phyloP scores from a whole-genome alignment of 2,113 vertebrate species.

The Corydoras maculifer region DNA sequence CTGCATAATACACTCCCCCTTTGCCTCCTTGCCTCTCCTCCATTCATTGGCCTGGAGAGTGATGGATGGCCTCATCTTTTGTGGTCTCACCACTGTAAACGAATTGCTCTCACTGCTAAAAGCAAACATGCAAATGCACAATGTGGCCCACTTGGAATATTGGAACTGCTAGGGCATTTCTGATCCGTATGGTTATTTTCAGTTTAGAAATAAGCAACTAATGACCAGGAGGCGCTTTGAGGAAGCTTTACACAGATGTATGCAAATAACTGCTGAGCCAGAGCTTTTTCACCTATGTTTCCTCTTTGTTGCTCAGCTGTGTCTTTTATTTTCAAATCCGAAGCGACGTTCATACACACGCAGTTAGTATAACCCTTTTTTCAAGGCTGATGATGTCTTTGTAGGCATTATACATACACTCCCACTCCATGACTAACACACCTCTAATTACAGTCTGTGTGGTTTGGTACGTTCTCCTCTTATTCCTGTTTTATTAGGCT shows the following conservation, averaged over 20 bases:
- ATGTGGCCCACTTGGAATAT: constrained; percentile 3
- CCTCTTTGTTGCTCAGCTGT: constrained; percentile 19
- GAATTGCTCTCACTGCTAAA: constrained; percentile 32
- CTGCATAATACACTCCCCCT: neutral
- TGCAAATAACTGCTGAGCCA: constrained; percentile 9
- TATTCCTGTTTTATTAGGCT: too few relatives aligned
- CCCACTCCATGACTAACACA: too few relatives aligned
- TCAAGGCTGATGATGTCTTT: too few relatives aligned
- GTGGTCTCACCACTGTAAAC: constrained; percentile 43
- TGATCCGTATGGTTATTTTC: constrained; percentile 9
- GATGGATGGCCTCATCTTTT: constrained; percentile 38
- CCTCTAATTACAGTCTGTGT: too few relatives aligned
- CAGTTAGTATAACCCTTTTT: too few relatives aligned
- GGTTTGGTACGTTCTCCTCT: too few relatives aligned
- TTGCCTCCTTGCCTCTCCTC: constrained; percentile 22
- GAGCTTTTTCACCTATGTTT: constrained; percentile 36
- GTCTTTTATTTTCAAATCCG: constrained; percentile 34
- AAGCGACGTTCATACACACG: too few relatives aligned
- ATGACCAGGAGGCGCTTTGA: neutral
- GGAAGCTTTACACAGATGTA: constrained; percentile 4
- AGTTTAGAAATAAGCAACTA: constrained; percentile 16
- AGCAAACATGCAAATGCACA: constrained; percentile 12
- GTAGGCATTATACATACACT: too few relatives aligned
- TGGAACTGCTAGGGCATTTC: neutral
- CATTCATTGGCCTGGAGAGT: constrained; percentile 41